A percentile compares a stretch with the other conserved stretches of the same genome.
phyloP scores from a whole-genome alignment of 2,888 invertebrate genomes.

The Phengaris alcon region DNA sequence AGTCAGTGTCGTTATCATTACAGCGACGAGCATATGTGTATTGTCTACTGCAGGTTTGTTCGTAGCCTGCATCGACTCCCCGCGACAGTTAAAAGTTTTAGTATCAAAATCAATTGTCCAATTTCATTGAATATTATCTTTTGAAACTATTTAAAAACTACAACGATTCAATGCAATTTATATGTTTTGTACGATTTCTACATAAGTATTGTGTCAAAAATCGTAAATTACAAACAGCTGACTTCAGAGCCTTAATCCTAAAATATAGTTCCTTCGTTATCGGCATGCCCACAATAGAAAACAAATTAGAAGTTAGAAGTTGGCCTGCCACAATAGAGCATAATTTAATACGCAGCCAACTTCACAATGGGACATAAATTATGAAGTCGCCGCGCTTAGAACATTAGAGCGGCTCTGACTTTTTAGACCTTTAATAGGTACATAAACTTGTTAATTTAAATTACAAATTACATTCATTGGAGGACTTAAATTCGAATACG shows the following conservation, averaged over 20 bases:
- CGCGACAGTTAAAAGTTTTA: too few relatives aligned
- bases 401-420: conserved; percentile 29
- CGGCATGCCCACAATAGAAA: conserved; percentile 42
- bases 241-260: conserved; percentile 9
- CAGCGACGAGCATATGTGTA: too few relatives aligned
- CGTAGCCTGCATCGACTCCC: too few relatives aligned
- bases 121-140: too few relatives aligned
- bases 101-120: too few relatives aligned
- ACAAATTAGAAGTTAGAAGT: conserved; percentile 45
- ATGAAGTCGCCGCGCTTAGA: conserved; percentile 34
- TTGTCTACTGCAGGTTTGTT: too few relatives aligned
- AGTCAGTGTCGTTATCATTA: too few relatives aligned
- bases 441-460: conserved; percentile 7
- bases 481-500: conserved; percentile 3
- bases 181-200: too few relatives aligned
- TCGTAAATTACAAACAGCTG: neutral
- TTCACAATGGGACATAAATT: conserved; percentile 40
- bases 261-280: conserved; percentile 32
- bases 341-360: conserved; percentile 43
- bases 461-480: conserved; percentile 21
- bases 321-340: conserved; percentile 43
- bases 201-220: neutral
- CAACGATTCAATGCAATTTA: too few relatives aligned
- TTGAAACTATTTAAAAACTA: too few relatives aligned
- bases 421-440: conserved; percentile 24